These are phyloP conservation scores for Dolomedes plantarius DNA, from an alignment of 2,888 invertebrate genomes.

Conservation along the genomic window DNA sequence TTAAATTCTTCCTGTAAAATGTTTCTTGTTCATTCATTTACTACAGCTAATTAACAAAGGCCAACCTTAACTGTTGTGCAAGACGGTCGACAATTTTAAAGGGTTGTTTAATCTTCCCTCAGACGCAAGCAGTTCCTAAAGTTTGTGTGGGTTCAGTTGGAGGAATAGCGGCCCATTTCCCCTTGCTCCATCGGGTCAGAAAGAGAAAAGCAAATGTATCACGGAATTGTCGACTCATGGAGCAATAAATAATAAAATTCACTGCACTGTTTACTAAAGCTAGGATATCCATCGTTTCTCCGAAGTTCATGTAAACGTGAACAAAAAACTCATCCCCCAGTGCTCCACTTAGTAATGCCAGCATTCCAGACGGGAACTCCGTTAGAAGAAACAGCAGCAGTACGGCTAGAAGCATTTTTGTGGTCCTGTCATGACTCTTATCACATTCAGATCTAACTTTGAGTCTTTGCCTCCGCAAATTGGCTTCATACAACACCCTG, in stretches of 20 bases:
- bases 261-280: slow-evolving; percentile 93
- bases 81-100: too few relatives aligned
- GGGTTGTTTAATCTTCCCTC: too few relatives aligned
- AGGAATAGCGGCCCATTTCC: slow-evolving; percentile 80
- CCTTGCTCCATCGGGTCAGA: slow-evolving; percentile 77
- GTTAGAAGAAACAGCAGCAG: slow-evolving; percentile 90
- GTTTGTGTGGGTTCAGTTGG: slow-evolving; percentile 65
- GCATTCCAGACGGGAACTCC: slow-evolving; percentile 88
- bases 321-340: slow-evolving; percentile 84
- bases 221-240: slow-evolving; percentile 95
- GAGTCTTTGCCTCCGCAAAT: slow-evolving; percentile 73
- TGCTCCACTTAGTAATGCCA: slow-evolving; percentile 86
- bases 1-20: too few relatives aligned
- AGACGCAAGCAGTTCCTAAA: slow-evolving; percentile 69
- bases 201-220: slow-evolving; percentile 81
- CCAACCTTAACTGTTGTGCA: too few relatives aligned
- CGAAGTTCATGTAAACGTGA: slow-evolving; percentile 80
- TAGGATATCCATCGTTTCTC: slow-evolving; percentile 90
- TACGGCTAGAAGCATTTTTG: slow-evolving; percentile 91
- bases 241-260: slow-evolving; percentile 94
- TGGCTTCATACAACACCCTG: slow-evolving; percentile 74
- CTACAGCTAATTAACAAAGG: too few relatives aligned
- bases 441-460: slow-evolving; percentile 61
- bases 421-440: slow-evolving; percentile 83
- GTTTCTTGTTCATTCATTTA: too few relatives aligned